These are phyloP conservation scores for Cryptosula pallasiana DNA, from an alignment of 2,888 invertebrate genomes.

Conservation along the genomic window DNA sequence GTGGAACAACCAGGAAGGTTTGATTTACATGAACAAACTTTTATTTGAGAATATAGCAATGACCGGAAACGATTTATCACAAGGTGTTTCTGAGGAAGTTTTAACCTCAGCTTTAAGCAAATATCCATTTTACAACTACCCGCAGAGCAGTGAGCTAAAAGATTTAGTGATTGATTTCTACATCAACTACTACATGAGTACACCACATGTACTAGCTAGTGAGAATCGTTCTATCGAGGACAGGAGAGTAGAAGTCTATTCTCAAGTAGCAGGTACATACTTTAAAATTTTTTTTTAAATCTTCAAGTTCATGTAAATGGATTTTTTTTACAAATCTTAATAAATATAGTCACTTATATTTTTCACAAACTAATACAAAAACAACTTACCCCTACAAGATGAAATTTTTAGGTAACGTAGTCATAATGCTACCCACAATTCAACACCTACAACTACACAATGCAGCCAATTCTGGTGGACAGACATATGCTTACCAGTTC, in stretches of 20 bases:
- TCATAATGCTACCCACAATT: background rate
- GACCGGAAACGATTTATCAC: background rate
- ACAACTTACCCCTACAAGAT: no score
- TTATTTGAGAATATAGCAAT: background rate
- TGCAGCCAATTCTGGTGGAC: background rate
- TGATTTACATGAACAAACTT: background rate
- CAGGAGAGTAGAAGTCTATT: background rate
- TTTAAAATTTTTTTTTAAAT: no score
- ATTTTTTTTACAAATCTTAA: no score
- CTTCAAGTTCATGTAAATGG: no score
- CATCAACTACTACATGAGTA: background rate
- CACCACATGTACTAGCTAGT: background rate
- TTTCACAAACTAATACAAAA: no score
- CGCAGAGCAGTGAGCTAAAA: background rate
- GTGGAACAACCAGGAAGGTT: slow-evolving; percentile 14
- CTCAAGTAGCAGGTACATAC: background rate
- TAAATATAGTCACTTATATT: no score
- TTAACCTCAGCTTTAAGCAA: background rate
- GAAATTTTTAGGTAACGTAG: background rate
- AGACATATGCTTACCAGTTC: slow-evolving; percentile 2
- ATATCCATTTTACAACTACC: background rate
- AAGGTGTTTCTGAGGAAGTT: background rate
- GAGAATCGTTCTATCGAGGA: background rate
- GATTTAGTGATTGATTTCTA: background rate
- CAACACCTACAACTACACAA: slow-evolving; percentile 11